Evolutionary conservation across 1,140 invertebrate genomes (phyloP), one percentile per base, ranked within the genome.

Genomic region (Carposina sasakii): DNA sequence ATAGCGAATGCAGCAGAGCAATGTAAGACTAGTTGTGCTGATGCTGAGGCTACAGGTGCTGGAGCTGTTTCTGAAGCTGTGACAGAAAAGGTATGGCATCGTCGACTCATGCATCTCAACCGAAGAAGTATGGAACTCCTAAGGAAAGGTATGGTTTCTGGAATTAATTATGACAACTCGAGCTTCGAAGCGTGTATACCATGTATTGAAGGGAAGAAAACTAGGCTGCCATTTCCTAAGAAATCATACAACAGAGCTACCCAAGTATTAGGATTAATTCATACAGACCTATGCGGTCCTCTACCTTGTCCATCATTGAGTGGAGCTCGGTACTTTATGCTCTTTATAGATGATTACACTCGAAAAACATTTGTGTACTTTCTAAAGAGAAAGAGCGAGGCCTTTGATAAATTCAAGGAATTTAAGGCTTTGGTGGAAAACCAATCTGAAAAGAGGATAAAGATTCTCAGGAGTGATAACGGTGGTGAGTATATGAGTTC

Each of bases 381-480:
- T 31, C 17, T 44, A 10, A 44, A 44, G 16, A 3, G 3, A 3
- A 44, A 44, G 59, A 75, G 85, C 60, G 78, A 41, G 88, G 56
- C 88, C 4, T 37, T 19, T 5, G 34, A 37, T 15, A 8, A 37
- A 8, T 37, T 37, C n/a, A 17, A 19, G 20, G 88, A 59, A 69
- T 89, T 10, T 76, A 88, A 52, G 88, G 89, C 65, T 87, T 87
- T 31, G 88, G 90, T 74, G 68, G 88, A 54, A 74, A 90, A 20
- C 89, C 89, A 67, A 88, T 89, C 46, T 62, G 65, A 47, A 60
- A 72, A 51, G 87, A 87, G 31, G 37, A 54, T 53, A 17, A 53
- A 53, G 30, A 28, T 34, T 2, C 33, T 53, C 4, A 30, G 55
- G 12, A 50, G 30, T 34, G 44, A 46, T 23, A 46, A 46, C 36